Evolutionary conservation across 2,797 vertebrate genomes (phyloP), one percentile per base, ranked within the genome.

Genomic region (Margarornis squamiger): DNA sequence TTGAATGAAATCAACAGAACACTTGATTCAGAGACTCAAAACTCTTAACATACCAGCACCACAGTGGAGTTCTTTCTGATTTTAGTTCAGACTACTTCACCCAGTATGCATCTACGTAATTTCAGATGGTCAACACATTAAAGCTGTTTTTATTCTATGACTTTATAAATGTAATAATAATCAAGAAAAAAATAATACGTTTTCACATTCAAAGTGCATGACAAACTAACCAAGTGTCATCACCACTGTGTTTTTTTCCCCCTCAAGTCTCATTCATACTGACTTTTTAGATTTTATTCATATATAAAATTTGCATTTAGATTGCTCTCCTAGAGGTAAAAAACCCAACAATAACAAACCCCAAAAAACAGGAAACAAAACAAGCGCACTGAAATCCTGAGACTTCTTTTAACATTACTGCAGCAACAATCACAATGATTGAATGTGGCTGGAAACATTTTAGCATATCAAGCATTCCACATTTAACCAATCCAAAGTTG

Each of bases 231-330:
- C 12, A 71, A 63, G 57, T 86, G 43, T 81, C 88, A 77, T 90
- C 3, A 10, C 10, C 39, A 73, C 16, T 57, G 57, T 66, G 49
- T 57, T 85, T 90, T 81, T 88, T 78, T n/a, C n/a, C n/a, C 65
- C 21, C 54, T 81, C 27, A 66, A 88, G 54, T 21, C 15, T 93
- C 83, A 83, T 92, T 94, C 90, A 86, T 83, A 80, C 18, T 22
- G 57, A 82, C 52, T 91, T 65, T 78, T 80, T 89, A 27, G 48
- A 92, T 96, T 89, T 96, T 92, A 92, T 93, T 92, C 92, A 95
- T 91, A 92, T 95, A 67, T 63, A 91, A 66, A 95, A 97, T 96
- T 97, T 96, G 83, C 96, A 97, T 97, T 96, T 97, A 95, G 90
- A 96, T 95, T 96, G 80, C 72, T 81, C 67, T 93, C 41, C 77